These are phyloP conservation scores for Ophion slaviceki DNA, from an alignment of 2,888 invertebrate species.

Conservation along the genomic window DNA sequence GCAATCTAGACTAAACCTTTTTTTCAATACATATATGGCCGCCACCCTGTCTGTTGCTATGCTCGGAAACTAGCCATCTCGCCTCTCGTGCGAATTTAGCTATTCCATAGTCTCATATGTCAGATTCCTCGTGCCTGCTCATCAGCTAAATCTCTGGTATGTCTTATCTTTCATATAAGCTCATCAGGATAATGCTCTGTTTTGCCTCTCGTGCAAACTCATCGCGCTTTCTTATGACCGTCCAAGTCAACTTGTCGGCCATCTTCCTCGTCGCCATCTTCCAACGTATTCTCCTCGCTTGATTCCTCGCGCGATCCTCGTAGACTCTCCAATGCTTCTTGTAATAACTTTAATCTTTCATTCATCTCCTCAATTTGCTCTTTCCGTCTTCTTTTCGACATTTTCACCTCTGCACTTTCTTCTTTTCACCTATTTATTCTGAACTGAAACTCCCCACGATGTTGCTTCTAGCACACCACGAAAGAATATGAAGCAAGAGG, in stretches of 20 bases:
- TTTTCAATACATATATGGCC: too few relatives aligned
- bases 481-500: slow-evolving; percentile 12
- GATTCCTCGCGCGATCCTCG: neutral
- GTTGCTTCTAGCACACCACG: slow-evolving; percentile 35
- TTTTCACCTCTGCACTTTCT: neutral
- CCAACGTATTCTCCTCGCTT: slow-evolving; percentile 12
- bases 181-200: slow-evolving; percentile 16
- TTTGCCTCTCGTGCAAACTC: too few relatives aligned
- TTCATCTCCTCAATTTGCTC: slow-evolving; percentile 11
- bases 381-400: slow-evolving; percentile 9
- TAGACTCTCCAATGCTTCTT: slow-evolving; percentile 9
- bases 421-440: neutral
- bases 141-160: slow-evolving; percentile 36
- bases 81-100: too few relatives aligned
- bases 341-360: neutral
- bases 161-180: slow-evolving; percentile 11
- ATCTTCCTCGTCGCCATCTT: slow-evolving; percentile 6
- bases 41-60: too few relatives aligned
- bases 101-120: neutral
- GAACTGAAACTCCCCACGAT: slow-evolving; percentile 17
- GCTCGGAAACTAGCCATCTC: too few relatives aligned
- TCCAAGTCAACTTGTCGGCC: neutral
- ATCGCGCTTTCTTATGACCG: neutral
- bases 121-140: slow-evolving; percentile 12
- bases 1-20: too few relatives aligned